Percentiles rank a stretch among this genome's conserved stretches.
phyloP scores from a whole-genome alignment of 2,113 vertebrate species.

The Cephalophus harveyi region DNA sequence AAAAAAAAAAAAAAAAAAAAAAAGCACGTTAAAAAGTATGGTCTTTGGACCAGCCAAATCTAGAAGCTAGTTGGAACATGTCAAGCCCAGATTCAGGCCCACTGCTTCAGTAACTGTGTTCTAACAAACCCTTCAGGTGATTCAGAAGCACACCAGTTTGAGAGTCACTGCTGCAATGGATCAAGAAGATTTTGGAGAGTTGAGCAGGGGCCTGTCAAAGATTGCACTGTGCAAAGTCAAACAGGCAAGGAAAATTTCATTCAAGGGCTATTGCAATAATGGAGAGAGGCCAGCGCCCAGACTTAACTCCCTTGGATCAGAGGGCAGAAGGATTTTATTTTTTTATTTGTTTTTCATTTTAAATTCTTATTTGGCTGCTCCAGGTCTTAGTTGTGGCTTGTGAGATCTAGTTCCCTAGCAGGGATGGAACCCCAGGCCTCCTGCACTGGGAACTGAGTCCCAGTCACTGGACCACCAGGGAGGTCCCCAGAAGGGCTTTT shows the following conservation, averaged over 20 bases:
- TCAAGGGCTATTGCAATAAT: neutral
- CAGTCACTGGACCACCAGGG: neutral
- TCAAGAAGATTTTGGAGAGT: neutral
- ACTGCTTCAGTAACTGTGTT: neutral
- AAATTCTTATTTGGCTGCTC: neutral
- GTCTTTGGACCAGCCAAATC: neutral
- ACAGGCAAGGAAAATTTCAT: neutral
- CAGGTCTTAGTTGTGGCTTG: neutral
- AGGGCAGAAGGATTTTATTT: neutral
- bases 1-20: neutral
- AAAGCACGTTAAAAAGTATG: accelerated
- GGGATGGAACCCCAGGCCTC: neutral
- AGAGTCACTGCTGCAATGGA: neutral
- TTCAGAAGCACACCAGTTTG: neutral
- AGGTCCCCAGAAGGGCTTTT: neutral
- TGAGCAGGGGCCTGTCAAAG: neutral
- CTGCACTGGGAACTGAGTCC: neutral
- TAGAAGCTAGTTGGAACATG: neutral
- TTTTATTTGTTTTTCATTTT: neutral
- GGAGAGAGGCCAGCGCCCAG: neutral
- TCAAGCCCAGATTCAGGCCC: neutral
- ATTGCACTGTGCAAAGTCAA: neutral
- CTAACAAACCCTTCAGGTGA: neutral
- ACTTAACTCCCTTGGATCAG: neutral
- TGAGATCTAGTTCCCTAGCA: neutral